Percentiles rank a stretch among this genome's conserved stretches.
These are phyloP conservation scores for Bucorvus abyssinicus DNA, from an alignment of 2,797 vertebrate genomes.

Conservation along the genomic window DNA sequence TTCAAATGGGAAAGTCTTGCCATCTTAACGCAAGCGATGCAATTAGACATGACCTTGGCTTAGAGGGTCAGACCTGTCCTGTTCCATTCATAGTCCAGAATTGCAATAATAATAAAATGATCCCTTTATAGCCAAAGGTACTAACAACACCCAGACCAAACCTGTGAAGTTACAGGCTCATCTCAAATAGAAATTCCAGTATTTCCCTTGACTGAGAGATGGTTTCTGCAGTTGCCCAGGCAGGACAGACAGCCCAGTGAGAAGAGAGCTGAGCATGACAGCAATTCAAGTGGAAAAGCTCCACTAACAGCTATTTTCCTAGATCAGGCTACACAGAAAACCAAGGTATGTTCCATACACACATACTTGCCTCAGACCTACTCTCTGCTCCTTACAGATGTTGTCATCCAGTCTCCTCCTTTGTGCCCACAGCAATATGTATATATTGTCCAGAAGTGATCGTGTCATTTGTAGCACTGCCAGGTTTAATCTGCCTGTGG, in stretches of 20 bases:
- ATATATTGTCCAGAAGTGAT: background rate
- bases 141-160: background rate
- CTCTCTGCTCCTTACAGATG: background rate
- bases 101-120: background rate
- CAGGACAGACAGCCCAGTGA: background rate
- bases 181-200: background rate
- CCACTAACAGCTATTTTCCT: background rate
- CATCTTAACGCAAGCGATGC: background rate
- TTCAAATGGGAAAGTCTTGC: background rate
- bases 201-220: background rate
- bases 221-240: background rate
- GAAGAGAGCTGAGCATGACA: background rate
- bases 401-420: background rate
- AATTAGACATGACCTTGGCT: background rate
- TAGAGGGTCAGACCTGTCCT: background rate
- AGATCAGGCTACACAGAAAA: background rate
- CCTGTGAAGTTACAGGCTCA: background rate
- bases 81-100: background rate
- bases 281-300: background rate
- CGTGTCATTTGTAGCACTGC: accelerated
- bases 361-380: background rate
- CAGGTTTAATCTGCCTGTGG: background rate
- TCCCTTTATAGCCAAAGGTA: background rate
- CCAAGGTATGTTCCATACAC: background rate
- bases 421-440: background rate